These are phyloP conservation scores for Drosophila dunni DNA, from an alignment of 1,140 invertebrate genomes.

Conservation along the genomic window DNA sequence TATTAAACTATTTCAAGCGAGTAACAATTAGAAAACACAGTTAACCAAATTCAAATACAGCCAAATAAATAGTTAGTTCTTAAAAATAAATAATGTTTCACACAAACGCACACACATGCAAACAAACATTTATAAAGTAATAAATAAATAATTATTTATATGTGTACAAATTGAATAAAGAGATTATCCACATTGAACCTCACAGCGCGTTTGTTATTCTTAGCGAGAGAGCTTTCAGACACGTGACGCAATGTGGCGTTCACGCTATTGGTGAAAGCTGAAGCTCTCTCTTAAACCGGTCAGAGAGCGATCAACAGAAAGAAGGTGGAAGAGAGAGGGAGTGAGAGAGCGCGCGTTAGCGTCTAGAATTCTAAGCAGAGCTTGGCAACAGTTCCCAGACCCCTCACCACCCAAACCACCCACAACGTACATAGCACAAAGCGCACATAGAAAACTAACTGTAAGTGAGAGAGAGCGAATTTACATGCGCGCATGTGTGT, in stretches of 20 bases:
- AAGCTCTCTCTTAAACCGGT: not conserved
- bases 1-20: not conserved
- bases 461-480: not conserved
- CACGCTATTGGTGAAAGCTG: no score
- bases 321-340: no score
- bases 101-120: conserved; percentile 9
- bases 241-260: no score
- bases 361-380: not conserved
- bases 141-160: conserved; percentile 37
- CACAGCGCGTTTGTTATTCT: not conserved
- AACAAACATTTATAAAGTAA: conserved; percentile 12
- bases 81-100: conserved; percentile 26
- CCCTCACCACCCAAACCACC: not conserved
- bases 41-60: conserved; percentile 30
- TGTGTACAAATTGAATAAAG: conserved; percentile 53
- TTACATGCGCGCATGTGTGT: not conserved
- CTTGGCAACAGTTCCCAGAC: not conserved
- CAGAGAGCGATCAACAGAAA: no score
- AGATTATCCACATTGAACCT: conserved; percentile 29
- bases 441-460: not conserved
- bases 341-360: no score
- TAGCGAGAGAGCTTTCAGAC: not conserved
- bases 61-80: conserved; percentile 28
- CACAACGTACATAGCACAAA: not conserved
- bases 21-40: conserved; percentile 20